These are phyloP conservation scores for Metopia argyrocephala DNA, from an alignment of 2,888 invertebrate species.

Conservation along the genomic window DNA sequence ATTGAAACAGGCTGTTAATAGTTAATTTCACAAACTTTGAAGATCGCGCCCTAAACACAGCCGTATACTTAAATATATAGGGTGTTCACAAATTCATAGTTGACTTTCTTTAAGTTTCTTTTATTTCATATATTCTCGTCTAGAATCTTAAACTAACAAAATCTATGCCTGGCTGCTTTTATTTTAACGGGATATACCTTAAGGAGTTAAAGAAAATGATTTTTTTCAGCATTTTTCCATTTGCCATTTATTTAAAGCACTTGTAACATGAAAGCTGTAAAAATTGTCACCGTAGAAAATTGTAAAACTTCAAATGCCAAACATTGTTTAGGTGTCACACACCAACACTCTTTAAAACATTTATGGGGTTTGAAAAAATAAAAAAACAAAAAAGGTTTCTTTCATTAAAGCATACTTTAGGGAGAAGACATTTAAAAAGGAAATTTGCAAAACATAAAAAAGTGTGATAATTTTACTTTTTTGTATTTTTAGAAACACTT, in stretches of 20 bases:
- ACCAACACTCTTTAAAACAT: not conserved
- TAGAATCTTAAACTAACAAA: too few relatives aligned
- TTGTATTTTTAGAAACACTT: not conserved
- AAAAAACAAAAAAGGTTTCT: not conserved
- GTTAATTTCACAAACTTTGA: too few relatives aligned
- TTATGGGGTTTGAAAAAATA: not conserved
- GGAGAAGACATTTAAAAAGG: not conserved
- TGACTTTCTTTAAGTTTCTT: not conserved
- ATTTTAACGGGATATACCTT: constrained; percentile 24
- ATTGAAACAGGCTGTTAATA: too few relatives aligned
- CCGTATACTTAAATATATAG: too few relatives aligned
- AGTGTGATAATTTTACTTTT: constrained; percentile 17
- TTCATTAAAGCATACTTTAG: constrained; percentile 40
- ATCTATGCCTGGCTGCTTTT: constrained; percentile 18
- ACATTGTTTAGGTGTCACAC: constrained; percentile 46
- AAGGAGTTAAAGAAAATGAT: constrained; percentile 15
- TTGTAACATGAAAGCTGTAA: constrained; percentile 48
- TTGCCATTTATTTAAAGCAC: constrained; percentile 21
- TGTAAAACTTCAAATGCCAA: constrained; percentile 41
- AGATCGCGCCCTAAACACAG: too few relatives aligned
- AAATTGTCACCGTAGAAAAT: constrained; percentile 54
- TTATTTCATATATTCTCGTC: not conserved
- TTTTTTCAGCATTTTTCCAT: not conserved
- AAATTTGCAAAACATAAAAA: not conserved
- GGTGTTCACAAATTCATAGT: too few relatives aligned